phyloP scores from a whole-genome alignment of 2,888 invertebrate species.

The Sphaerophoria taeniata region DNA sequence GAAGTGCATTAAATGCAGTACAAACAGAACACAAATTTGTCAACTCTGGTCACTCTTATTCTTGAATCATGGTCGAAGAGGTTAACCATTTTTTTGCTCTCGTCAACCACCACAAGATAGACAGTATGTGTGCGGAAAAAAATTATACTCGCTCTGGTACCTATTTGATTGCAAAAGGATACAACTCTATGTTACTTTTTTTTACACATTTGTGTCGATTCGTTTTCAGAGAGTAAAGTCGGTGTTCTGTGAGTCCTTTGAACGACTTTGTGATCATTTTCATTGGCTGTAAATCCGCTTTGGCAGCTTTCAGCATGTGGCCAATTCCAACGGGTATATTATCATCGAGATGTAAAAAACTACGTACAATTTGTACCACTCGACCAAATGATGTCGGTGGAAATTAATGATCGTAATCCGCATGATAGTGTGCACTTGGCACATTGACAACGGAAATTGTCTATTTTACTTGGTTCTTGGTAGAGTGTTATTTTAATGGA shows the following conservation, averaged over 20 bases:
- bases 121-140: conserved; percentile 30
- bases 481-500: conserved; percentile 36
- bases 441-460: conserved; percentile 69
- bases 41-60: conserved; percentile 1
- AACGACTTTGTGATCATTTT: conserved; percentile 70
- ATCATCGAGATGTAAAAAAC: conserved; percentile 44
- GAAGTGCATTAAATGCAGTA: too few relatives aligned
- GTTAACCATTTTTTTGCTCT: conserved; percentile 28
- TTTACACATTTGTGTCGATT: not conserved
- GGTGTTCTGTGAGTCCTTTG: conserved; percentile 9
- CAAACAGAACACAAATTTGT: not conserved
- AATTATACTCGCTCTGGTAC: conserved; percentile 66
- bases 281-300: conserved; percentile 71
- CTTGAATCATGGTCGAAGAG: conserved; percentile 36
- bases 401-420: conserved; percentile 66
- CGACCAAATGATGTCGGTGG: conserved; percentile 42
- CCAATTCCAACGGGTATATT: conserved; percentile 41
- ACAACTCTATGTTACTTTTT: conserved; percentile 40
- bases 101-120: conserved; percentile 21
- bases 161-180: conserved; percentile 69
- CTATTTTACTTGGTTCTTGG: conserved; percentile 15
- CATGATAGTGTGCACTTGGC: conserved; percentile 68
- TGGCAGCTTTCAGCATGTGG: conserved; percentile 67
- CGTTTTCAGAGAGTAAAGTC: not conserved
- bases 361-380: conserved; percentile 57